Conservation (phyloP, 2,113 vertebrate species). For the Alligator mississippiensis region DNA sequence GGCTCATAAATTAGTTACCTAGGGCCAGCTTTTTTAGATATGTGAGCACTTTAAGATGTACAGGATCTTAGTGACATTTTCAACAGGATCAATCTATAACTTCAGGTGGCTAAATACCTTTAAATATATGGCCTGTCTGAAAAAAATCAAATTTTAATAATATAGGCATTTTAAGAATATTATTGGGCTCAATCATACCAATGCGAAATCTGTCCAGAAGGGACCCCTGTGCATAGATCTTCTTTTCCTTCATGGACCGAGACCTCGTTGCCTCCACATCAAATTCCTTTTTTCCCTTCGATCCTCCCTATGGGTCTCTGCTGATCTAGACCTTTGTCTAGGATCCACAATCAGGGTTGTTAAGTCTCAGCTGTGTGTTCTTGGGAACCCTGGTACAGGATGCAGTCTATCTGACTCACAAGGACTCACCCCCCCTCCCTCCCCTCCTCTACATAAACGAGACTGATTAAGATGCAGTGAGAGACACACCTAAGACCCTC, state of each 20-base stretch:
- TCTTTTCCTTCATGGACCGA: neutral
- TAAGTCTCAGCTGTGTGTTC: no score
- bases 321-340: neutral
- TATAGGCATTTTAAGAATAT: neutral
- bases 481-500: neutral
- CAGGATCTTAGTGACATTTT: neutral
- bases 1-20: neutral
- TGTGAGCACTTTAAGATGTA: no score
- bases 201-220: neutral
- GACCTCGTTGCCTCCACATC: neutral
- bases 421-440: no score
- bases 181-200: neutral
- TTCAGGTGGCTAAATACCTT: neutral
- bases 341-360: neutral
- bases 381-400: no score
- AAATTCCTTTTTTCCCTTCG: neutral
- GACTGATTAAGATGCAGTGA: neutral
- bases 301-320: neutral
- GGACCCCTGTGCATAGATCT: neutral
- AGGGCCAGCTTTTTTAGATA: neutral
- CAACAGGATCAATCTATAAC: neutral
- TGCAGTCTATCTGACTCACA: no score
- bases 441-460: no score
- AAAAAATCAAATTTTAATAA: neutral
- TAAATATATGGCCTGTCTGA: neutral